phyloP scores from a whole-genome alignment of 1,140 invertebrate genomes.

The Cyphomyrmex costatus region DNA sequence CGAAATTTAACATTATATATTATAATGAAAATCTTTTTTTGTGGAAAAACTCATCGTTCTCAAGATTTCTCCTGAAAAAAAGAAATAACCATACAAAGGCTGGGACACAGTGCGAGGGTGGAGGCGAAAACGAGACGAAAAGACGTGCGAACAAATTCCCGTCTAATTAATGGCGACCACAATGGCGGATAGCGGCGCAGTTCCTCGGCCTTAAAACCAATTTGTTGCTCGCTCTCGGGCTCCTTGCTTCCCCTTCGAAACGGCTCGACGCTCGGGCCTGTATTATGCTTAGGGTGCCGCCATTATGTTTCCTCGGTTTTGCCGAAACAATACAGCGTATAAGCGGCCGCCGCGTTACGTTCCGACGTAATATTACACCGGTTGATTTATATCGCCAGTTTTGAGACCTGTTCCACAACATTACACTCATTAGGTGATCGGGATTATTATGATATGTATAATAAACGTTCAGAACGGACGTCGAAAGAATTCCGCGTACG shows the following conservation, averaged over 20 bases:
- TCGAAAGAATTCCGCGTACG: not conserved
- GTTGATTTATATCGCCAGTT: slow-evolving; percentile 75
- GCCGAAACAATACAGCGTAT: slow-evolving; percentile 67
- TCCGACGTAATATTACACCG: slow-evolving; percentile 71
- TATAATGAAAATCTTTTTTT: not conserved
- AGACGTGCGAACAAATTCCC: slow-evolving; percentile 55
- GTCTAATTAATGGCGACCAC: slow-evolving; percentile 57
- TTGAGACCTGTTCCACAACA: not conserved
- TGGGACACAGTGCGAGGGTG: not conserved
- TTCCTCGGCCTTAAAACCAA: slow-evolving; percentile 55
- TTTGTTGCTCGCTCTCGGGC: slow-evolving; percentile 46
- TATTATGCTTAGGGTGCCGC: slow-evolving; percentile 58
- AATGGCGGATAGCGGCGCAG: slow-evolving; percentile 43
- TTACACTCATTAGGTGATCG: slow-evolving; percentile 56
- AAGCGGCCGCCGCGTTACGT: slow-evolving; percentile 51
- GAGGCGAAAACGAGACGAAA: slow-evolving; percentile 16
- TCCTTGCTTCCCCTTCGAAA: slow-evolving; percentile 32
- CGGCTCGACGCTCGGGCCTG: not conserved
- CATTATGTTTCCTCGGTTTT: slow-evolving; percentile 75
- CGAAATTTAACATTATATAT: not conserved
- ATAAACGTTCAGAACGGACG: slow-evolving; percentile 59
- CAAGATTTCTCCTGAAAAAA: slow-evolving; percentile 6
- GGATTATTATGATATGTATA: slow-evolving; percentile 71
- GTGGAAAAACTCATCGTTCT: not conserved
- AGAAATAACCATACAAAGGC: slow-evolving; percentile 13